Base-by-base conservation (phyloP, 1,140 invertebrate species). In the Vollenhovia emeryi region DNA sequence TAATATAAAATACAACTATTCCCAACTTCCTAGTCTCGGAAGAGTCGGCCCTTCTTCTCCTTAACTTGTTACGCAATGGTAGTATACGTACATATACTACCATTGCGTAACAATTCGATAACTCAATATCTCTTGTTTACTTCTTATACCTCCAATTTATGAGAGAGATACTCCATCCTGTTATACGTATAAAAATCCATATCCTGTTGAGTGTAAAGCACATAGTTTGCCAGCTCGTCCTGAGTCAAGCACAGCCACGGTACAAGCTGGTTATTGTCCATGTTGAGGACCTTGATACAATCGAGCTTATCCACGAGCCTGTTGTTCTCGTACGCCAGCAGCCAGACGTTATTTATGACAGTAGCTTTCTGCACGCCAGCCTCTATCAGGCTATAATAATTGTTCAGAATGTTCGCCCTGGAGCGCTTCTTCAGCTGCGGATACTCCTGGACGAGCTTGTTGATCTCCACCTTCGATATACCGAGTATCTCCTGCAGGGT, bases 101-200 rank as follows among this genome's bases (percentile, higher is more conserved):
- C n/a, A n/a, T 36, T 48, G 9, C 9, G 33, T n/a, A 30, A 66
- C 36, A 59, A 13, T 8, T 3, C n/a, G 30, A 7, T 60, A 48
- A 60, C 6, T 60, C 0, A 15, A 75, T 69, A 55, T 33, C n/a
- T 7, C 33, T 62, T 78, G 50, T 50, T 50, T 78, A 48, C 7
- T 15, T 57, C n/a, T 78, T 33, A 1, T 79, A 79, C 76, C 76
- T 82, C 40, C 18, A 82, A 73, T 73, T 52, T 82, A 33, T 73
- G 8, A 71, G 48, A 52, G 33, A 82, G 66, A 73, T 82, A 55
- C 11, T 82, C 66, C 13, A 82, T 33, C 13, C 43, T 82, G 24
- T 82, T 82, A 13, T 30, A 71, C 2, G 18, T 55, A 33, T 82
- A 73, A 27, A 24, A 43, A 21, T 18, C 0, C 9, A 30, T 43